phyloP scores from a whole-genome alignment of 2,113 vertebrate genomes.

The Drymodes brunneopygia region DNA sequence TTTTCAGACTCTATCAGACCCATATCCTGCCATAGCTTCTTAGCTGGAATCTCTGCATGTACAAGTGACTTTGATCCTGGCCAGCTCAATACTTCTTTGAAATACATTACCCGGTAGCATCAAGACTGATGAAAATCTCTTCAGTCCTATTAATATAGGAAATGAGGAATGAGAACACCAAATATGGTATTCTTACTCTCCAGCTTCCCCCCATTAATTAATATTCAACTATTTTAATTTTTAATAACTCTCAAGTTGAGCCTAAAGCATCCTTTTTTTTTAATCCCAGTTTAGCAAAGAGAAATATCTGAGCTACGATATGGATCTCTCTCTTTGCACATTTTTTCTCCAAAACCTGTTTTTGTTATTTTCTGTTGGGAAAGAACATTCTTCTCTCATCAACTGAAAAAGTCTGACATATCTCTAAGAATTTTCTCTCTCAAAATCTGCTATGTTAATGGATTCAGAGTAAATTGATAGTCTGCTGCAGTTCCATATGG shows the following conservation, averaged over 20 bases:
- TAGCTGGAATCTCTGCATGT: background rate
- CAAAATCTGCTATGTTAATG: background rate
- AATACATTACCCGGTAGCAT: background rate
- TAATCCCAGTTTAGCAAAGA: background rate
- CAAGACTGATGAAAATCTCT: background rate
- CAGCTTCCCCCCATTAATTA: background rate
- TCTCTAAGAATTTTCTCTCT: background rate
- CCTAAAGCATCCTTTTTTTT: background rate
- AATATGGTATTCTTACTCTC: background rate
- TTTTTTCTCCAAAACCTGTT: background rate
- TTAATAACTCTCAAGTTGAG: background rate
- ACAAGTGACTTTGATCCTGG: background rate
- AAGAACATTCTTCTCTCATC: background rate
- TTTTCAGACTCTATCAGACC: background rate
- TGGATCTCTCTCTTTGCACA: background rate
- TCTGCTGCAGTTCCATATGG: background rate
- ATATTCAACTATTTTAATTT: background rate
- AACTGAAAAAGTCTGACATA: background rate
- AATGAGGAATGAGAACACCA: background rate
- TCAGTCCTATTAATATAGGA: background rate
- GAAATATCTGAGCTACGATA: background rate
- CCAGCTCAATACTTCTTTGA: conserved; percentile 17
- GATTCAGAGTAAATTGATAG: background rate
- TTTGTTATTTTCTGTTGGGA: background rate
- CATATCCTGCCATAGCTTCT: background rate